Percentiles rank a stretch among this genome's conserved stretches.
Conservation (phyloP, 30 jellyfish, hydroid and myxozoan species). For the Chrysaora quinquecirrha region DNA sequence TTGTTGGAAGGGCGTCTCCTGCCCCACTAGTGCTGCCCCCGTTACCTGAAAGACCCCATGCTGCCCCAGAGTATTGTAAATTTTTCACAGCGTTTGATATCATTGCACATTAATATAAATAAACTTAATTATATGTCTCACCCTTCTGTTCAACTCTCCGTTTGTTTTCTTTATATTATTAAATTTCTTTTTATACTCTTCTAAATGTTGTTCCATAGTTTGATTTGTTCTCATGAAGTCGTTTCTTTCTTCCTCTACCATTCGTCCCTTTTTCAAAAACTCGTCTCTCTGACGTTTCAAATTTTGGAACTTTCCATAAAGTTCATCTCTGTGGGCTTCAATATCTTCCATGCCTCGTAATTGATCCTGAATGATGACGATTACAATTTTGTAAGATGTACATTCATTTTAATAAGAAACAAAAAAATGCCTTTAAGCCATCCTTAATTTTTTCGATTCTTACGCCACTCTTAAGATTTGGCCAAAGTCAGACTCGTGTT, state of each 20-base stretch:
- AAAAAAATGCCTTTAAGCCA: too few species aligned
- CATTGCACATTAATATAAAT: not conserved
- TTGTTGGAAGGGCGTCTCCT: too few species aligned
- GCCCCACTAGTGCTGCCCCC: too few species aligned
- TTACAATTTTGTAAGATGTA: too few species aligned
- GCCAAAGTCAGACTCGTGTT: too few species aligned
- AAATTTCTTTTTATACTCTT: conserved; percentile 73
- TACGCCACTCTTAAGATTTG: too few species aligned
- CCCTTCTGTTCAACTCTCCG: conserved; percentile 82
- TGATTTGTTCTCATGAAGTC: conserved; percentile 84
- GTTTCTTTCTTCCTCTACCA: conserved; percentile 93
- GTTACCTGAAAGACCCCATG: too few species aligned
- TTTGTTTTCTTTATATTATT: conserved; percentile 46
- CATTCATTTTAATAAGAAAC: too few species aligned
- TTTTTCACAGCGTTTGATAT: too few species aligned
- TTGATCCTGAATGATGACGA: conserved; percentile 89
- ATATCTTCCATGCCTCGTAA: conserved; percentile 94
- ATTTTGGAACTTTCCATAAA: conserved; percentile 68
- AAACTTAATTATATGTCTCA: not conserved
- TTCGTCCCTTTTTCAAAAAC: conserved; percentile 83
- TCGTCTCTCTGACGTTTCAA: conserved; percentile 88
- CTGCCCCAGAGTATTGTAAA: too few species aligned
- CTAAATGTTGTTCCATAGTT: conserved; percentile 90
- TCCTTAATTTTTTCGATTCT: too few species aligned
- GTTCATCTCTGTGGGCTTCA: conserved; percentile 96